A percentile compares a stretch with the other conserved stretches of the same genome.
phyloP scores from a whole-genome alignment of 2,888 invertebrate species.

The Spodoptera exigua region DNA sequence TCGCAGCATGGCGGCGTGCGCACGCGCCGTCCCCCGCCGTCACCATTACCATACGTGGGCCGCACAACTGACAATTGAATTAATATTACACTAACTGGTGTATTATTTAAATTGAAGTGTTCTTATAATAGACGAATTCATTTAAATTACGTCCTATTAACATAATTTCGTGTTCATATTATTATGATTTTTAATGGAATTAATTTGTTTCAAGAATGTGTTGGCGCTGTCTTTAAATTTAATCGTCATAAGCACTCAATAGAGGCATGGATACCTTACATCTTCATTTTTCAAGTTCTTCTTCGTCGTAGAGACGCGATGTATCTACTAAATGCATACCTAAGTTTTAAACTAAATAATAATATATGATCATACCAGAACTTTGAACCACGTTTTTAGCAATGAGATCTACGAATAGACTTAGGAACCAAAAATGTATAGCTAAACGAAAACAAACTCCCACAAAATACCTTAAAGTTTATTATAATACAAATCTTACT shows the following conservation, averaged over 20 bases:
- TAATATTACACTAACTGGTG: slow-evolving; percentile 62
- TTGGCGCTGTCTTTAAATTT: too few species aligned
- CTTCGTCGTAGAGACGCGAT: neutral
- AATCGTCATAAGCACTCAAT: slow-evolving; percentile 22
- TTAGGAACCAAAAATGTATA: too few species aligned
- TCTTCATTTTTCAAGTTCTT: neutral
- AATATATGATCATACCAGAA: too few species aligned
- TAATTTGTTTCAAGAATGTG: slow-evolving; percentile 32
- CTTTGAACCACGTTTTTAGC: too few species aligned
- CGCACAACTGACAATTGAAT: slow-evolving; percentile 71
- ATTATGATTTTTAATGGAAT: slow-evolving; percentile 17
- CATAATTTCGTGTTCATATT: slow-evolving; percentile 33
- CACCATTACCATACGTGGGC: slow-evolving; percentile 76
- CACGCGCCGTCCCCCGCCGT: slow-evolving; percentile 65
- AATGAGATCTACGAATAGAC: too few species aligned
- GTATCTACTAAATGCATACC: too few species aligned
- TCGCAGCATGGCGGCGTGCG: slow-evolving; percentile 68
- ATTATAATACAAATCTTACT: slow-evolving; percentile 28
- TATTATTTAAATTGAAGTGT: slow-evolving; percentile 56
- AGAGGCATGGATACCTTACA: slow-evolving; percentile 3
- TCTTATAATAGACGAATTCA: slow-evolving; percentile 48
- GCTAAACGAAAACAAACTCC: slow-evolving; percentile 10
- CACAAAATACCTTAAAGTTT: slow-evolving; percentile 2
- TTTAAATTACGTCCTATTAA: slow-evolving; percentile 44
- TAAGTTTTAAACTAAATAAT: too few species aligned